A percentile compares a stretch with the other conserved stretches of the same genome.
phyloP scores from a whole-genome alignment of 2,888 invertebrate species.

The Digitonthophagus gazella region DNA sequence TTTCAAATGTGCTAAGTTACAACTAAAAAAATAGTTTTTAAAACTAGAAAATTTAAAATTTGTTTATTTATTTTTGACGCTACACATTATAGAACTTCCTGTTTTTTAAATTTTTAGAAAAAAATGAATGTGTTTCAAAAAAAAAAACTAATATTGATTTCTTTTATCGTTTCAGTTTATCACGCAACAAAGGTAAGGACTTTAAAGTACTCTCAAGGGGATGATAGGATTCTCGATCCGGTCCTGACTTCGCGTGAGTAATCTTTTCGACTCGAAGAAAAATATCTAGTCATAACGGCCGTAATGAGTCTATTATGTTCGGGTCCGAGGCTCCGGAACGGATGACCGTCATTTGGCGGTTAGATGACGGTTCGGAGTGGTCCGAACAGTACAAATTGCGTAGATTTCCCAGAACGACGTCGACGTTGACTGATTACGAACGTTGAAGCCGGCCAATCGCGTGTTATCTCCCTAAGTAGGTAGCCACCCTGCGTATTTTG shows the following conservation, averaged over 20 bases:
- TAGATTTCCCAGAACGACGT: neutral
- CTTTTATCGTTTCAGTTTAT: too few relatives aligned
- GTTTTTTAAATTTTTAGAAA: too few relatives aligned
- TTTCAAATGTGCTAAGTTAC: too few relatives aligned
- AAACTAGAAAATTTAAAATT: too few relatives aligned
- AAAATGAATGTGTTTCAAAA: too few relatives aligned
- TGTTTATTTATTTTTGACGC: too few relatives aligned
- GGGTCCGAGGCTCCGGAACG: conserved; percentile 22
- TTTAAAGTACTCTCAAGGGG: too few relatives aligned
- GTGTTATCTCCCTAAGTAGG: neutral
- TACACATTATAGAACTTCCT: too few relatives aligned
- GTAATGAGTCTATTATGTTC: conserved; percentile 51
- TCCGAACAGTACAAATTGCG: neutral
- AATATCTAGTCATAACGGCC: conserved; percentile 44
- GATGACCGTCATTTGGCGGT: conserved; percentile 32
- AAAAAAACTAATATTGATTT: too few relatives aligned
- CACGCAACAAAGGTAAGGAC: too few relatives aligned
- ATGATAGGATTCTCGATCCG: too few relatives aligned
- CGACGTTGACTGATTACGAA: neutral
- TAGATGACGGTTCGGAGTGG: neutral
- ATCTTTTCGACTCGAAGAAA: conserved; percentile 45
- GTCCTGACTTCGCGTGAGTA: conserved; percentile 46
- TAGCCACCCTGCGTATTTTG: neutral
- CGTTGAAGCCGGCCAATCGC: neutral
- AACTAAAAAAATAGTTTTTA: too few relatives aligned